These are phyloP conservation scores for Centruroides sculpturatus DNA, from an alignment of 1,140 invertebrate genomes.

Conservation along the genomic window DNA sequence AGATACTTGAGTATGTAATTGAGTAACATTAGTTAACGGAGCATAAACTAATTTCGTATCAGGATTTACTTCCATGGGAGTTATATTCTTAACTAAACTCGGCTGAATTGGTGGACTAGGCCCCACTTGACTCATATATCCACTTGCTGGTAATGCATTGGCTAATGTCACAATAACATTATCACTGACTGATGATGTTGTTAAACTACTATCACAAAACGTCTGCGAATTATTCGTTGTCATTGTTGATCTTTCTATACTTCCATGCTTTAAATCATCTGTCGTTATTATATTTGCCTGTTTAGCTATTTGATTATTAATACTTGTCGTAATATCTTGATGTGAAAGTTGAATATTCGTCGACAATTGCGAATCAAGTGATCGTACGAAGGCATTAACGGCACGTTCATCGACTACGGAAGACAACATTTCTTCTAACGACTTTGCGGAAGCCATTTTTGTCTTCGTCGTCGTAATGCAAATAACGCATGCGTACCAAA, in stretches of 20 bases:
- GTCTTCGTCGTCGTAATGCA: slow-evolving; percentile 2
- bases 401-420: slow-evolving; percentile 77
- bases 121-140: slow-evolving; percentile 32
- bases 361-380: slow-evolving; percentile 59
- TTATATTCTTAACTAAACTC: no score
- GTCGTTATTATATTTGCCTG: no score
- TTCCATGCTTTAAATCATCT: no score
- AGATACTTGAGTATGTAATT: no score
- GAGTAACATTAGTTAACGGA: no score
- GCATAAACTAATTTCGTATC: no score
- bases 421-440: slow-evolving; percentile 86
- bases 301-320: no score
- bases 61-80: no score
- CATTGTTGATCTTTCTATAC: no score
- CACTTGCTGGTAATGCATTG: slow-evolving; percentile 28
- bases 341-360: slow-evolving; percentile 34
- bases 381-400: slow-evolving; percentile 69
- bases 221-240: no score
- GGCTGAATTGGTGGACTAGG: no score
- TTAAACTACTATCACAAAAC: no score
- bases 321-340: slow-evolving; percentile 22
- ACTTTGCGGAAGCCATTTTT: slow-evolving; percentile 86
- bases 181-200: neutral
- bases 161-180: slow-evolving; percentile 22
- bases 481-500: slow-evolving; percentile 7